Conservation (phyloP, 2,888 invertebrate genomes). For the Theristus sp. region DNA sequence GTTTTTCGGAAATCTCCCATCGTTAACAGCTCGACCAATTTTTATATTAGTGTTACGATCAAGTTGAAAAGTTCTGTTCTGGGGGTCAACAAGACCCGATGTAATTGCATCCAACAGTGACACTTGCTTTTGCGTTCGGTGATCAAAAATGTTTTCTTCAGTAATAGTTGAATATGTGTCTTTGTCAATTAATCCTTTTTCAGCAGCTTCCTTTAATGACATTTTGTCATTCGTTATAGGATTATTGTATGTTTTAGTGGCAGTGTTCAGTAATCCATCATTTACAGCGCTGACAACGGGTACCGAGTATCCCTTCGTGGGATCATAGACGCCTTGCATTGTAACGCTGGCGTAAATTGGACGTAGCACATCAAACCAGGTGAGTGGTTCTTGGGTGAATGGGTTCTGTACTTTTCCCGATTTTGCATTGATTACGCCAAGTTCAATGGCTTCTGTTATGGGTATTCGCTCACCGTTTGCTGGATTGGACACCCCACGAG, state of each 20-base stretch:
- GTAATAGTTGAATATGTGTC: conserved; percentile 22
- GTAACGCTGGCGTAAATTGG: conserved; percentile 26
- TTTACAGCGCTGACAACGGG: conserved; percentile 47
- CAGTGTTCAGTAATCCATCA: conserved; percentile 53
- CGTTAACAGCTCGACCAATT: conserved; percentile 22
- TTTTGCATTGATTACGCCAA: conserved; percentile 61
- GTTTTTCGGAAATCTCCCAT: conserved; percentile 24
- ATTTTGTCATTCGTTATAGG: conserved; percentile 35
- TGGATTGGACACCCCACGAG: conserved; percentile 25
- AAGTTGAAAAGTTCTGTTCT: conserved; percentile 23
- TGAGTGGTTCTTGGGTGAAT: conserved; percentile 42
- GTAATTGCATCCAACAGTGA: conserved; percentile 30
- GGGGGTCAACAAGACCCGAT: conserved; percentile 28
- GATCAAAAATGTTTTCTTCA: conserved; percentile 22
- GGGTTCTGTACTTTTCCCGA: conserved; percentile 66
- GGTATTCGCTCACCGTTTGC: conserved; percentile 22
- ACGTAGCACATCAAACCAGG: conserved; percentile 26
- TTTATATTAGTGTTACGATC: conserved; percentile 18
- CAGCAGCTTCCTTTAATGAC: conserved; percentile 32
- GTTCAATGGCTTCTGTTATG: conserved; percentile 43
- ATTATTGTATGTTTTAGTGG: conserved; percentile 48
- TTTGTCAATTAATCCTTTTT: conserved; percentile 27
- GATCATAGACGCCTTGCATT: conserved; percentile 26
- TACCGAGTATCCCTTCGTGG: conserved; percentile 26
- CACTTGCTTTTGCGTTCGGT: conserved; percentile 21